These are phyloP conservation scores for Gambusia holbrooki DNA, from an alignment of 2,113 vertebrate species.

Conservation along the genomic window DNA sequence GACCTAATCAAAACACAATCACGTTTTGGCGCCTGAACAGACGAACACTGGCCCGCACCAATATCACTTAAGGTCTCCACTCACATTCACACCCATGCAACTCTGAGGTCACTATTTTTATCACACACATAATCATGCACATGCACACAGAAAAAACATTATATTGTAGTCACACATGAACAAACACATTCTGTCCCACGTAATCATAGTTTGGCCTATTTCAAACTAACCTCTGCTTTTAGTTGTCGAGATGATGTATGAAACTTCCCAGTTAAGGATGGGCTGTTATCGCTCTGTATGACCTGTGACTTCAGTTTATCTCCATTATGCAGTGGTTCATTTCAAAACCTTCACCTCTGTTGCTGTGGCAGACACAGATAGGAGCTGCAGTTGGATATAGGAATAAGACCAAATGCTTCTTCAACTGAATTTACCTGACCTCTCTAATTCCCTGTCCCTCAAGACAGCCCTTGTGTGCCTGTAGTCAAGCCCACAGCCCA, in stretches of 20 bases:
- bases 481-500: conserved; percentile 35
- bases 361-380: conserved; percentile 58
- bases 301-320: conserved; percentile 68
- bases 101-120: conserved; percentile 36
- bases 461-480: conserved; percentile 46
- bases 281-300: conserved; percentile 58
- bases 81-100: conserved; percentile 56
- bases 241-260: conserved; percentile 55
- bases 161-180: conserved; percentile 64
- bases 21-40: conserved; percentile 70
- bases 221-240: conserved; percentile 52
- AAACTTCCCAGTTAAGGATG: conserved; percentile 61
- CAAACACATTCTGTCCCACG: conserved; percentile 54
- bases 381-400: conserved; percentile 45
- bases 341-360: conserved; percentile 64
- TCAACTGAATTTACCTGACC: conserved; percentile 46
- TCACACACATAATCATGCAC: conserved; percentile 60
- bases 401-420: conserved; percentile 52
- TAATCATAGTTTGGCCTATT: conserved; percentile 57
- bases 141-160: conserved; percentile 59
- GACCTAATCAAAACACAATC: conserved; percentile 83
- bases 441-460: conserved; percentile 31
- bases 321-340: conserved; percentile 63
- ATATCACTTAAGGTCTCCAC: conserved; percentile 46
- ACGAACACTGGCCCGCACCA: conserved; percentile 45